Conservation (phyloP, 2,797 vertebrate genomes). For the Basileuterus tristriatus region DNA sequence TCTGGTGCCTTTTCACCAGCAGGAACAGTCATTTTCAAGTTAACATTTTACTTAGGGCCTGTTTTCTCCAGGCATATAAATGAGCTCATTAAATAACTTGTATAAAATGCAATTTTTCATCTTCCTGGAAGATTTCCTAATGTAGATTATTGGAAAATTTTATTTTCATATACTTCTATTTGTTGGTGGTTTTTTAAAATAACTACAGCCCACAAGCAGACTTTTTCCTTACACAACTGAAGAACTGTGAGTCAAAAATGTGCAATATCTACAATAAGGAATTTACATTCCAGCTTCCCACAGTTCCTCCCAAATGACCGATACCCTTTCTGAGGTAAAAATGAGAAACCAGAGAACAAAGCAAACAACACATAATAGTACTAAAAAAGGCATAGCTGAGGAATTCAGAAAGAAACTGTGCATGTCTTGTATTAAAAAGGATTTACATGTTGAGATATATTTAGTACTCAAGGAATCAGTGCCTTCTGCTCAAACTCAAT, state of each 20-base stretch:
- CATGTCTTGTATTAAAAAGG: not conserved
- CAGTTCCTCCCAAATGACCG: conserved; percentile 36
- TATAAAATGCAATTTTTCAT: conserved; percentile 2
- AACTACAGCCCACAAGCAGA: not conserved
- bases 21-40: not conserved
- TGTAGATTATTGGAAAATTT: conserved; percentile 2
- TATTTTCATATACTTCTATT: not conserved
- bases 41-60: not conserved
- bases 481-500: not conserved
- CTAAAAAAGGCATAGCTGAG: not conserved
- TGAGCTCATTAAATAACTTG: not conserved
- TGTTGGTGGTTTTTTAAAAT: not conserved
- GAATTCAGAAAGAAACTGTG: not conserved
- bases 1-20: not conserved
- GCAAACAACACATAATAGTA: not conserved
- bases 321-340: conserved; percentile 8
- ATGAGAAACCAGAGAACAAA: not conserved
- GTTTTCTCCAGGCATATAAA: not conserved
- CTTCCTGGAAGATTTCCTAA: conserved; percentile 14
- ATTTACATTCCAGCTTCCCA: conserved; percentile 53
- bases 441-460: not conserved
- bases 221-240: not conserved
- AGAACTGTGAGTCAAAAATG: conserved; percentile 51
- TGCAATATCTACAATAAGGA: conserved; percentile 35
- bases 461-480: not conserved